phyloP scores from a whole-genome alignment of 2,797 vertebrate species.

The Poeciliopsis gracilis region DNA sequence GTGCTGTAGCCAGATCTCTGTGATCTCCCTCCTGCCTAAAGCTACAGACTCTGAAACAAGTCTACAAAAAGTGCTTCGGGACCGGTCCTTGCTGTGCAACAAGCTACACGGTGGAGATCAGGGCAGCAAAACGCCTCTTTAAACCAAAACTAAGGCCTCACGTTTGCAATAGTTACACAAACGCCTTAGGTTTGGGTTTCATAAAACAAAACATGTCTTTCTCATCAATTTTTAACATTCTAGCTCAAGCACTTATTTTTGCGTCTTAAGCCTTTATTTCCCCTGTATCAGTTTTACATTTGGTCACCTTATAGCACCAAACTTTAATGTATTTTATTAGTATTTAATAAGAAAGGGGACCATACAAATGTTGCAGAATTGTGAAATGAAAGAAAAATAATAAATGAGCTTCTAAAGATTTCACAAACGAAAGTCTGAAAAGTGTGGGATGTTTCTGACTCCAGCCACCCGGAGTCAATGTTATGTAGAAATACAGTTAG shows the following conservation, averaged over 20 bases:
- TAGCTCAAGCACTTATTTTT: background rate
- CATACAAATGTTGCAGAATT: background rate
- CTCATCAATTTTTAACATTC: background rate
- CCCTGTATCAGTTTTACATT: background rate
- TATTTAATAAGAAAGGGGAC: background rate
- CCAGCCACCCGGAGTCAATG: background rate
- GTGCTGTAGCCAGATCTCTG: slow-evolving; percentile 47
- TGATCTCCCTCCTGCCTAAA: slow-evolving; percentile 52
- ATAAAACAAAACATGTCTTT: background rate
- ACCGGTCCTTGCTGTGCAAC: slow-evolving; percentile 33
- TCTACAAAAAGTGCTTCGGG: slow-evolving; percentile 32
- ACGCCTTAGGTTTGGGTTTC: background rate
- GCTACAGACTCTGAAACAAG: slow-evolving; percentile 47
- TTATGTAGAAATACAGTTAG: background rate
- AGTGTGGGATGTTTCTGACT: background rate
- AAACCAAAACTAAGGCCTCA: slow-evolving; percentile 18
- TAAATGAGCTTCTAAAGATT: background rate
- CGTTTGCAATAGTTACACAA: slow-evolving; percentile 5
- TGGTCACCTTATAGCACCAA: background rate
- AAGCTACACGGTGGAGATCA: slow-evolving; percentile 37
- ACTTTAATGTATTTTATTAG: background rate
- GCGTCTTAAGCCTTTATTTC: background rate
- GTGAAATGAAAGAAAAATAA: background rate
- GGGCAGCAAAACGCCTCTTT: slow-evolving; percentile 22
- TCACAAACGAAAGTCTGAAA: background rate